phyloP scores from a whole-genome alignment of 2,113 vertebrate genomes.

The Crypturellus undulatus region DNA sequence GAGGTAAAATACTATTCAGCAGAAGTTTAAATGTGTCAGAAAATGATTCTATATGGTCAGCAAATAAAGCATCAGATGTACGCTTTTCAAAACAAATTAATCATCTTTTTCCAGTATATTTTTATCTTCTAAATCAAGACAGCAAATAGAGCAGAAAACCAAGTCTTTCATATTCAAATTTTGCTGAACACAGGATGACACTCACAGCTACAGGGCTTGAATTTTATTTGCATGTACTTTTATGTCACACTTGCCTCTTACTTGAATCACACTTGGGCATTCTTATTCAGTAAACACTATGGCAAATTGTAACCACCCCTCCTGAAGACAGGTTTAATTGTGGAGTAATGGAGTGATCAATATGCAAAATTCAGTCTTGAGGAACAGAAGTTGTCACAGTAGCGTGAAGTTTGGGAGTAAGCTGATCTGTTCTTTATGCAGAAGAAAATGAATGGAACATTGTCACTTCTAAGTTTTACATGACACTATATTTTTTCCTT shows the following conservation, averaged over 20 bases:
- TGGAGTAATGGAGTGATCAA: not conserved
- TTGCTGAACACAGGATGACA: constrained; percentile 1
- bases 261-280: not conserved
- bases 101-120: not conserved
- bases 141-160: constrained; percentile 37
- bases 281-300: not conserved
- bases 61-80: not conserved
- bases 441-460: not conserved
- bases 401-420: not conserved
- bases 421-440: not conserved
- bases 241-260: not conserved
- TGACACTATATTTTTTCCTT: not conserved
- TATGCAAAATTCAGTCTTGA: not conserved
- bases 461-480: not conserved
- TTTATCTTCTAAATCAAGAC: not conserved
- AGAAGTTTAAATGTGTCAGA: not conserved
- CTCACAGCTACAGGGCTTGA: constrained; percentile 21
- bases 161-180: constrained; percentile 11
- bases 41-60: constrained; percentile 6
- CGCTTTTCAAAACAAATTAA: constrained; percentile 25
- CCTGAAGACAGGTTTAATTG: not conserved
- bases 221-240: constrained; percentile 22
- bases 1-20: not conserved
- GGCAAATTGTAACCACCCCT: not conserved
- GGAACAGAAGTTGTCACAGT: not conserved